Conservation (phyloP, 2,113 vertebrate genomes). For the zebrafish (Danio rerio) region DNA sequence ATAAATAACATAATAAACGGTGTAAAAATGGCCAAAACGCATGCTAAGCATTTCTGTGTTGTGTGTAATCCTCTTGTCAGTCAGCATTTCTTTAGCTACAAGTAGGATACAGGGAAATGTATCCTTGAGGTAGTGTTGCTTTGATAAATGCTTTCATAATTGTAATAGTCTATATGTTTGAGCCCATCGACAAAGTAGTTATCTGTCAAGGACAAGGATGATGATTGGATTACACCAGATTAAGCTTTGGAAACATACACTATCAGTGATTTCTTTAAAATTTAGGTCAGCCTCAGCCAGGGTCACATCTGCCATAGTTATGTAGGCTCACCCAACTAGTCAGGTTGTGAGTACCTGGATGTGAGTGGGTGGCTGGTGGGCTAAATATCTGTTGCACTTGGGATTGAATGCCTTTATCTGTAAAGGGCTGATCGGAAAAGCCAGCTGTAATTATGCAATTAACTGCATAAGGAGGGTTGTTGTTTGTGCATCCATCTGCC, state of each 20-base stretch:
- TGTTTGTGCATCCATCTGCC: slow-evolving; percentile 12
- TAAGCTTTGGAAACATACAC: slow-evolving; percentile 52
- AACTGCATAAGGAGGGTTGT: slow-evolving; percentile 1
- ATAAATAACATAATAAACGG: too few species aligned
- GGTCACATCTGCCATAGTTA: slow-evolving; percentile 42
- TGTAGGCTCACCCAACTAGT: neutral
- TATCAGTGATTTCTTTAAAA: slow-evolving; percentile 56
- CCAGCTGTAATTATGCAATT: slow-evolving; percentile 16
- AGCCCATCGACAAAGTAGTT: neutral
- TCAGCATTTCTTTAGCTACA: too few species aligned
- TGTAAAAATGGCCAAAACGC: too few species aligned
- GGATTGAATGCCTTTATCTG: slow-evolving; percentile 9
- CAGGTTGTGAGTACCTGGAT: slow-evolving; percentile 10
- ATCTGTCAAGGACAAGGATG: slow-evolving; percentile 13
- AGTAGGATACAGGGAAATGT: too few species aligned
- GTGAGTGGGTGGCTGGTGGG: neutral
- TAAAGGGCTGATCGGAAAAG: slow-evolving; percentile 10
- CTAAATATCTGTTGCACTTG: neutral
- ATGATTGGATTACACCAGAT: slow-evolving; percentile 54
- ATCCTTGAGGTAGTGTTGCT: too few species aligned
- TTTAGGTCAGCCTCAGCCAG: slow-evolving; percentile 60
- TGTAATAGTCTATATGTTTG: too few species aligned
- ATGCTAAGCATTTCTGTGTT: too few species aligned
- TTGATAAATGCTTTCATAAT: too few species aligned
- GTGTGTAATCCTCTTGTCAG: too few species aligned